phyloP scores from a whole-genome alignment of 2,797 vertebrate genomes.

The Aplochiton taeniatus region DNA sequence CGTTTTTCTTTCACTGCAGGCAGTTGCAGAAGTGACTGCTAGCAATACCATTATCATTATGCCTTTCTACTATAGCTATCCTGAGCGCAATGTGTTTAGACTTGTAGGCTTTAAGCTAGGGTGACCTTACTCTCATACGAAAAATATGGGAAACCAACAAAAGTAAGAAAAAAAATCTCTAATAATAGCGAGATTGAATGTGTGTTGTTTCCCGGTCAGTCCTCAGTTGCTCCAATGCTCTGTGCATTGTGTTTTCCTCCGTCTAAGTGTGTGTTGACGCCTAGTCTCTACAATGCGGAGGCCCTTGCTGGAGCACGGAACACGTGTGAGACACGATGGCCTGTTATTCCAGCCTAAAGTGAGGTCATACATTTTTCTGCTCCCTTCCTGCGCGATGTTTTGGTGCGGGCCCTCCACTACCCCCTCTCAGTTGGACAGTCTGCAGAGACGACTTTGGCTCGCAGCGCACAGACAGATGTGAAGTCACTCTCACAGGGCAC shows the following conservation, averaged over 20 bases:
- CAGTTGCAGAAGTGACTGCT: no score
- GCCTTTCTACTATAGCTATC: not conserved
- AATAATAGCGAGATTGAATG: no score
- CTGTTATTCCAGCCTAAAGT: conserved; percentile 34
- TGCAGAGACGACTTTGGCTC: conserved; percentile 15
- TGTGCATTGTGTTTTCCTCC: not conserved
- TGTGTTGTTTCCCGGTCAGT: not conserved
- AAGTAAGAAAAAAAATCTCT: not conserved
- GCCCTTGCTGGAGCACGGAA: conserved; percentile 27
- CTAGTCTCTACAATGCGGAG: not conserved
- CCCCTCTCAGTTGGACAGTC: not conserved
- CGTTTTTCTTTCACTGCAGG: no score
- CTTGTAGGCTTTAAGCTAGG: no score
- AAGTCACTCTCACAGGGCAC: conserved; percentile 18
- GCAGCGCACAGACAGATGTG: conserved; percentile 34
- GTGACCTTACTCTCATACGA: no score
- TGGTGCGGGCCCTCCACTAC: conserved; percentile 11
- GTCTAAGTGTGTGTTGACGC: not conserved
- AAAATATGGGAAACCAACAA: not conserved
- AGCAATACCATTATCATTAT: not conserved
- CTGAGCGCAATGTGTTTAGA: no score
- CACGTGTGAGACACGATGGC: conserved; percentile 14
- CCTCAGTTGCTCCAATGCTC: not conserved
- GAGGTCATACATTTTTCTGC: conserved; percentile 37
- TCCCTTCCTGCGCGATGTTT: conserved; percentile 6